Evolutionary conservation across 2,113 vertebrate genomes (phyloP).

Genomic region (Ctenomys sociabilis): DNA sequence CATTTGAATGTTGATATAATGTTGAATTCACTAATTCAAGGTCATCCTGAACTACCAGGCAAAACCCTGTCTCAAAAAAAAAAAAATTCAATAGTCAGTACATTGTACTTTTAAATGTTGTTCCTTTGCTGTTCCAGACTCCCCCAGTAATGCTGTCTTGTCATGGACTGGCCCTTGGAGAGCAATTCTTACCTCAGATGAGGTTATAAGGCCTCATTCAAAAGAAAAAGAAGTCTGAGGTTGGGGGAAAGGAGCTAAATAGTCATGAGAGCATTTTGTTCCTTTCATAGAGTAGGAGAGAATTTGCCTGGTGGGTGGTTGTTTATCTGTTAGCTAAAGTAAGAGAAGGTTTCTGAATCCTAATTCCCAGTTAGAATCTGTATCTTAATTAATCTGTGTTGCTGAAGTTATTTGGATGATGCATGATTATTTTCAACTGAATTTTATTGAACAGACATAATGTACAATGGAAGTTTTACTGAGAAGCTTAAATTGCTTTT

Average conservation of each 20-base stretch:
- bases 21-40: conserved; percentile 27
- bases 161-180: not conserved
- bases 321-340: conserved; percentile 50
- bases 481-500: conserved; percentile 97
- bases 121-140: conserved; percentile 55
- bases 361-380: conserved; percentile 39
- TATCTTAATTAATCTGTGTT: conserved; percentile 55
- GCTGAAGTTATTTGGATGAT: conserved; percentile 48
- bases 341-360: conserved; percentile 42
- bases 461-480: conserved; percentile 96
- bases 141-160: conserved; percentile 22
- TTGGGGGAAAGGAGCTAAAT: conserved; percentile 6
- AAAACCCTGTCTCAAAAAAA: not conserved
- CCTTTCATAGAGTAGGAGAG: not conserved
- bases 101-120: not conserved
- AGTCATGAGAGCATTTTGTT: not conserved
- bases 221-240: conserved; percentile 41
- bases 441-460: conserved; percentile 88
- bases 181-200: conserved; percentile 36
- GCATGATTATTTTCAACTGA: conserved; percentile 63
- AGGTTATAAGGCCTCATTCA: not conserved
- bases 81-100: not conserved
- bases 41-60: not conserved
- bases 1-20: conserved; percentile 56
- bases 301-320: conserved; percentile 29